Evolutionary conservation across 2,113 vertebrate species (phyloP).

Genomic region (Mustela lutreola): DNA sequence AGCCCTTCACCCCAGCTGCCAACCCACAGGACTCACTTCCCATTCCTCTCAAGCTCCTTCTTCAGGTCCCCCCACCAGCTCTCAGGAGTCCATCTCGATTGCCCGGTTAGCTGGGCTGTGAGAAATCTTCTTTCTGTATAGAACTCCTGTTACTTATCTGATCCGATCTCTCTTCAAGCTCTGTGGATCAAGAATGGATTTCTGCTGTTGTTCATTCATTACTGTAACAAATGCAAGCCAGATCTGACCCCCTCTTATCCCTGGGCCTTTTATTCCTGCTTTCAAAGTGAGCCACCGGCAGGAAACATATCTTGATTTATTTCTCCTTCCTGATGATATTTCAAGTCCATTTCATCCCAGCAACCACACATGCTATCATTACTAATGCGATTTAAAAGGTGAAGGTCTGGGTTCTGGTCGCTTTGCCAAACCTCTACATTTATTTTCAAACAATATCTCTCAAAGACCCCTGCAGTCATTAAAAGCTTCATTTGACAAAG

Average conservation of each 20-base stretch:
- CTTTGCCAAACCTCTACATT: neutral
- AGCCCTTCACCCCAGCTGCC: neutral
- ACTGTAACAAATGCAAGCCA: neutral
- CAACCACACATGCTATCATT: neutral
- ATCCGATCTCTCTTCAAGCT: neutral
- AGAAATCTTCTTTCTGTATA: neutral
- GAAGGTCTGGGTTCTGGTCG: neutral
- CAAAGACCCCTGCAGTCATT: neutral
- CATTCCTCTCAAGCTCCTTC: neutral
- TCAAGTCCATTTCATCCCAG: constrained; percentile 8
- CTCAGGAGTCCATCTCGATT: neutral
- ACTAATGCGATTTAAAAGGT: constrained; percentile 12
- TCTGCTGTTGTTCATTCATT: neutral
- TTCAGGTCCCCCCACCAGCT: neutral
- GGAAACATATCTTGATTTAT: constrained; percentile 8
- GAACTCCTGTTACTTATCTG: neutral
- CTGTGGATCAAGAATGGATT: neutral
- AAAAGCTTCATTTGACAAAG: constrained; percentile 42
- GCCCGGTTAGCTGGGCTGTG: neutral
- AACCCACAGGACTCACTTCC: too few relatives aligned
- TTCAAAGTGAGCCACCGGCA: neutral
- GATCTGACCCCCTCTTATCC: neutral
- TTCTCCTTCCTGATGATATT: constrained; percentile 38
- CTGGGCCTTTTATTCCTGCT: neutral
- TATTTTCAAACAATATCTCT: constrained; percentile 26